phyloP scores from a whole-genome alignment of 1,140 invertebrate genomes.

The Penaeus chinensis region DNA sequence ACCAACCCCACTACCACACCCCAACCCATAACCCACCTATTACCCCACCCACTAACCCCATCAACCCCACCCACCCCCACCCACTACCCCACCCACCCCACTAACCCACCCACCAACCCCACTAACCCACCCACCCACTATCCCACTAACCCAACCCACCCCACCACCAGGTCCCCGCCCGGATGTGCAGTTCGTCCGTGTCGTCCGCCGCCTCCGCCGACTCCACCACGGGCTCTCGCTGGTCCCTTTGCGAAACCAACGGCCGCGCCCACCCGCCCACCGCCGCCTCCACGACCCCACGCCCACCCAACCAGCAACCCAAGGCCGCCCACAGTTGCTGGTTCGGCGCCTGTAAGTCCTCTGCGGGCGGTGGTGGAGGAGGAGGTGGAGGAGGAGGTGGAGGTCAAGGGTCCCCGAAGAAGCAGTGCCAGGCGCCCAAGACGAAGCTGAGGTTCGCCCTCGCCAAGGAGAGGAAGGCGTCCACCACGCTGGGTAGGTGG shows the following conservation, averaged over 20 bases:
- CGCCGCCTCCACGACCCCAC: conserved; percentile 8
- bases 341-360: conserved; percentile 27
- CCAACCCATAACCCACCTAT: too few species aligned
- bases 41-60: too few species aligned
- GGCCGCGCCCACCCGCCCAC: conserved; percentile 45
- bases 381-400: not conserved
- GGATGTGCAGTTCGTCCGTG: conserved; percentile 41
- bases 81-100: too few species aligned
- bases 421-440: conserved; percentile 25
- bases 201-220: conserved; percentile 45
- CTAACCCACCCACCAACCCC: too few species aligned
- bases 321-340: conserved; percentile 8
- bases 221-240: conserved; percentile 42
- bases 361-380: not conserved
- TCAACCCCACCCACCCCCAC: too few species aligned
- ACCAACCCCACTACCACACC: too few species aligned
- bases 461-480: conserved; percentile 47
- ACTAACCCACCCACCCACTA: too few species aligned
- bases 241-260: conserved; percentile 50
- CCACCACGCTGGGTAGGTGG: conserved; percentile 41
- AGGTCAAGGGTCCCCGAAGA: not conserved
- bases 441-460: conserved; percentile 44
- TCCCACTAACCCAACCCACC: too few species aligned
- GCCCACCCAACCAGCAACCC: not conserved
- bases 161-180: conserved; percentile 34